A percentile compares a stretch with the other conserved stretches of the same genome.
Conservation (phyloP, 2,888 invertebrate genomes). For the Platycheirus rosarum region DNA sequence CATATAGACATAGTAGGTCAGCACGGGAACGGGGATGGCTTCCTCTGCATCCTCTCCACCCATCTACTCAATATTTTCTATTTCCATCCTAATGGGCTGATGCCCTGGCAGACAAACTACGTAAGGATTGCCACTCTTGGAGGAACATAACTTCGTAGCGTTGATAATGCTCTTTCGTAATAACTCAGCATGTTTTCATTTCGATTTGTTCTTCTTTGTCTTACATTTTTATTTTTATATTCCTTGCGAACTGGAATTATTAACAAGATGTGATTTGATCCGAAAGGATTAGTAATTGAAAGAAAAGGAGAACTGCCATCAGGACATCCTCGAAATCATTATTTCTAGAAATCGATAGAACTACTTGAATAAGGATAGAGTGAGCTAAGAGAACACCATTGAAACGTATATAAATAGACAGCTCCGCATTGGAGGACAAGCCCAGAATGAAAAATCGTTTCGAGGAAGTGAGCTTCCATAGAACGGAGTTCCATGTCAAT, state of each 20-base stretch:
- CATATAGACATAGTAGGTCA: slow-evolving; percentile 38
- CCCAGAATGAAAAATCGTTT: slow-evolving; percentile 48
- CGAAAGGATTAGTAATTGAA: slow-evolving; percentile 41
- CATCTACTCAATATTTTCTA: slow-evolving; percentile 26
- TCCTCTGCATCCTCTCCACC: not conserved
- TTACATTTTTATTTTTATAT: not conserved
- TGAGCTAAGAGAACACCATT: slow-evolving; percentile 29
- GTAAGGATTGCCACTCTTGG: not conserved
- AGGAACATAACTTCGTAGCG: not conserved
- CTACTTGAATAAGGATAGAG: slow-evolving; percentile 35
- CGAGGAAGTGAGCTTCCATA: slow-evolving; percentile 71
- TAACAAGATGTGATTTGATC: slow-evolving; percentile 39
- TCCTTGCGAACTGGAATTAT: slow-evolving; percentile 15
- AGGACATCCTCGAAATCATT: not conserved
- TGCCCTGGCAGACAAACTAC: not conserved
- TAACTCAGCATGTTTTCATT: slow-evolving; percentile 34
- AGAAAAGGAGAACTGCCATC: not conserved
- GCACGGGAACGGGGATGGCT: not conserved
- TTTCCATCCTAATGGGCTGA: slow-evolving; percentile 12
- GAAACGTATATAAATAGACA: slow-evolving; percentile 16
- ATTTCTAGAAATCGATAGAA: too few relatives aligned
- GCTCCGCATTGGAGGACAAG: slow-evolving; percentile 23
- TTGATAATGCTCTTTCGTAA: slow-evolving; percentile 43
- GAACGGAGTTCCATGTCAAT: slow-evolving; percentile 67
- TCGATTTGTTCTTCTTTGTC: not conserved